Conservation (phyloP, 2,888 invertebrate species). For the Gymnoscelis rufifasciata region DNA sequence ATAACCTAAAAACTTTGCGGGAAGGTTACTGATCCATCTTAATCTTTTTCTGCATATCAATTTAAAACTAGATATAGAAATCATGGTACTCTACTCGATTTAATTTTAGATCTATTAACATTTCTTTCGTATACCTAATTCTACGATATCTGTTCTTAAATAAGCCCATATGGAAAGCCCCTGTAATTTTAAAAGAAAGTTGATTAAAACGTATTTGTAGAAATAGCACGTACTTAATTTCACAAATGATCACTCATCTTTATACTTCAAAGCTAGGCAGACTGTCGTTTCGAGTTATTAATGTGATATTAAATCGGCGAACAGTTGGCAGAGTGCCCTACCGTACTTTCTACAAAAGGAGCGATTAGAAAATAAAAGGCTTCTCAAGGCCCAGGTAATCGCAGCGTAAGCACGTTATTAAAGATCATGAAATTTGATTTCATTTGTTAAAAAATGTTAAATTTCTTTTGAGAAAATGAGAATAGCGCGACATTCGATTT, state of each 20-base stretch:
- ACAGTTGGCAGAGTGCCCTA: conserved; percentile 31
- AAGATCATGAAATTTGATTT: neutral
- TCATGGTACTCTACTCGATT: too few relatives aligned
- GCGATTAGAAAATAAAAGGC: conserved; percentile 26
- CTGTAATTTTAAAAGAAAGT: too few relatives aligned
- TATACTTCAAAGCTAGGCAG: conserved; percentile 19
- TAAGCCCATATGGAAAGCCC: too few relatives aligned
- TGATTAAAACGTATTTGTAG: conserved; percentile 5
- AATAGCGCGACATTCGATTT: too few relatives aligned
- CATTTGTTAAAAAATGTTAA: neutral
- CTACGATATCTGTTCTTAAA: too few relatives aligned
- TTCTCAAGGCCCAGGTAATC: conserved; percentile 15
- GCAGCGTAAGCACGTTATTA: neutral
- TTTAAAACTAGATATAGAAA: too few relatives aligned
- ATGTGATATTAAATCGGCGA: conserved; percentile 32
- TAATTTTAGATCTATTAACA: too few relatives aligned
- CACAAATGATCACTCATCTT: conserved; percentile 16
- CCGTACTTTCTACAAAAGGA: conserved; percentile 27
- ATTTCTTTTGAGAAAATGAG: too few relatives aligned
- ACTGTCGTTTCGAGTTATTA: conserved; percentile 28
- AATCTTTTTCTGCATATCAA: too few relatives aligned
- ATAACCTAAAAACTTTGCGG: too few relatives aligned
- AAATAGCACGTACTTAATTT: conserved; percentile 16
- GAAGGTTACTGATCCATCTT: too few relatives aligned
- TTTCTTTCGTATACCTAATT: too few relatives aligned